Percentiles rank a stretch among this genome's conserved stretches.
phyloP scores from a whole-genome alignment of 2,113 vertebrate species.

The Eclectus roratus region DNA sequence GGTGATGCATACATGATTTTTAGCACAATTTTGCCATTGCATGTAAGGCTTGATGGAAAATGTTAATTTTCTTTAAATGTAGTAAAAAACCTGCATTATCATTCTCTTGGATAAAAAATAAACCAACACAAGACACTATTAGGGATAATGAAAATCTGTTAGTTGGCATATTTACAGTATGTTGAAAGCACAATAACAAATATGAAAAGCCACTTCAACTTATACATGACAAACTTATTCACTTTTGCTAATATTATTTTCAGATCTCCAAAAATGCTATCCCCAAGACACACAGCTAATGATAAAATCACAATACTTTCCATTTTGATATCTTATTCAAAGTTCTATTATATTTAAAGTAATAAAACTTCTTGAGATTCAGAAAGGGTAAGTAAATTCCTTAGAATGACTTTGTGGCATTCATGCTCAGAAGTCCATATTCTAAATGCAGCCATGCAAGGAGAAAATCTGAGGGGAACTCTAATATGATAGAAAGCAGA shows the following conservation, averaged over 20 bases:
- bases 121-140: not conserved
- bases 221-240: not conserved
- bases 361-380: conserved; percentile 18
- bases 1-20: not conserved
- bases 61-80: not conserved
- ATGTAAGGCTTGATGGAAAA: not conserved
- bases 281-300: not conserved
- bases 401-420: not conserved
- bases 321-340: not conserved
- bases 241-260: not conserved
- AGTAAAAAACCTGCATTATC: not conserved
- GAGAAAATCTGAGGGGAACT: rapidly evolving
- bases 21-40: not conserved
- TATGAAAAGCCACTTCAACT: not conserved
- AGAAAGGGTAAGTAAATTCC: not conserved
- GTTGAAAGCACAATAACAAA: not conserved
- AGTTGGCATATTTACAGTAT: not conserved
- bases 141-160: not conserved
- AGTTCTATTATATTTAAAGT: not conserved
- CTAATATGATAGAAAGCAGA: not conserved
- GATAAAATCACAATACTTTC: not conserved
- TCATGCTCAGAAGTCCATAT: not conserved
- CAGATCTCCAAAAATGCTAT: not conserved
- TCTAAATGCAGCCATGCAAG: not conserved
- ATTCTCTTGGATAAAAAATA: not conserved